A percentile compares a stretch with the other conserved stretches of the same genome.
phyloP scores from a whole-genome alignment of 2,113 vertebrate species.

The Sorex araneus region DNA sequence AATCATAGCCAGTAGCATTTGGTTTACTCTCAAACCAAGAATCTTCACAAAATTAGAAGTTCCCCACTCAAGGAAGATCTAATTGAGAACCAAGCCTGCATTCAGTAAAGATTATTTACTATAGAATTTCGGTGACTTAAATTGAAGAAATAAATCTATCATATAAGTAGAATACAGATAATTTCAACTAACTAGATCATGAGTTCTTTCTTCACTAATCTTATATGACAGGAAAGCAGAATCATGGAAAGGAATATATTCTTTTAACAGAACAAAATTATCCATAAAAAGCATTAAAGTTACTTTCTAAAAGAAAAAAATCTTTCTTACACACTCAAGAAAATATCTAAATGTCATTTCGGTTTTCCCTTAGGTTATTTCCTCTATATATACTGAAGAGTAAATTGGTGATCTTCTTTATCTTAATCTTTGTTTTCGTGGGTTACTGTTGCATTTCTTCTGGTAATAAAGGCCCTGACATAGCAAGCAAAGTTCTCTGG shows the following conservation, averaged over 20 bases:
- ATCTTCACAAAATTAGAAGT: constrained; percentile 18
- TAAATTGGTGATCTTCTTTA: background rate
- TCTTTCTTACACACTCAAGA: background rate
- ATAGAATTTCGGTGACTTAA: background rate
- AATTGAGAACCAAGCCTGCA: background rate
- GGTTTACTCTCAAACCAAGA: background rate
- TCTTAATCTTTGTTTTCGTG: constrained; percentile 5
- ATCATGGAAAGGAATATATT: background rate
- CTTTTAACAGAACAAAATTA: background rate
- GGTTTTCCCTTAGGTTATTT: constrained; percentile 6
- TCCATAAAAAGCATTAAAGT: background rate
- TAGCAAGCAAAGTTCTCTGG: constrained; percentile 23
- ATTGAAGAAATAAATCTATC: background rate
- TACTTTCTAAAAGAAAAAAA: constrained; percentile 45
- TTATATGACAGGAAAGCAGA: background rate
- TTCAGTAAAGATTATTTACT: background rate
- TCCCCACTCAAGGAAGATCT: background rate
- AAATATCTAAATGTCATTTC: constrained; percentile 15
- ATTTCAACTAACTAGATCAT: background rate
- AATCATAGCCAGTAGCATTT: background rate
- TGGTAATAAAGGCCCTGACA: background rate
- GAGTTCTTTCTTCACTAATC: background rate
- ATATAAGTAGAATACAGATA: background rate
- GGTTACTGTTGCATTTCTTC: constrained; percentile 37
- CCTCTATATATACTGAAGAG: background rate